These are phyloP conservation scores for Hesperophylax magnus DNA, from an alignment of 1,140 invertebrate genomes.

Conservation along the genomic window DNA sequence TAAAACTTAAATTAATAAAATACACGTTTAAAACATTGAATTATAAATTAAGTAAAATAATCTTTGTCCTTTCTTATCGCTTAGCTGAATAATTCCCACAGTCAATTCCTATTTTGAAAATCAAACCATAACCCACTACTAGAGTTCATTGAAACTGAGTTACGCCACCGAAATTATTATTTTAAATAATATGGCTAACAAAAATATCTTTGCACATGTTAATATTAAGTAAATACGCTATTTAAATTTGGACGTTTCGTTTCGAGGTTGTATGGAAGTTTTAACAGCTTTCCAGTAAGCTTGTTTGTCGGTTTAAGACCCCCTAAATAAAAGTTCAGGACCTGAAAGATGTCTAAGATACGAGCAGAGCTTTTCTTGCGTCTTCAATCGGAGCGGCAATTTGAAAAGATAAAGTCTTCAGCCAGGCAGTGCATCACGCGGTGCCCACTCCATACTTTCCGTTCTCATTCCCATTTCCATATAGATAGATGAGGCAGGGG, in stretches of 20 bases:
- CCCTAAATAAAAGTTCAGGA: conserved; percentile 3
- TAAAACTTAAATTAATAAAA: no score
- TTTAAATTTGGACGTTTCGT: neutral
- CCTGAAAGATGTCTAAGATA: conserved; percentile 13
- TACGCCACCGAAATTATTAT: no score
- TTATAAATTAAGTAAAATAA: no score
- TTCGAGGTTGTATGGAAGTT: neutral
- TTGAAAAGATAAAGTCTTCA: conserved; percentile 34
- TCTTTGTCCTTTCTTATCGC: no score
- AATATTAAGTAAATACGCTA: neutral
- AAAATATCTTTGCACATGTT: no score
- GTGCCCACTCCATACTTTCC: neutral
- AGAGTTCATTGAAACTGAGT: no score
- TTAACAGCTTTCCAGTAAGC: neutral
- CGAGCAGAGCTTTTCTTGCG: conserved; percentile 16
- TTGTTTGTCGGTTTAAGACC: neutral
- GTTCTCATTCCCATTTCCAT: neutral
- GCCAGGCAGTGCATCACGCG: conserved; percentile 23
- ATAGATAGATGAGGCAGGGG: neutral
- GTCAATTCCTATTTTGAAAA: no score
- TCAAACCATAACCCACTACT: no score
- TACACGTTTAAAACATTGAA: no score
- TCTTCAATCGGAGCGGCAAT: conserved; percentile 23
- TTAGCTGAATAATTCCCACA: no score
- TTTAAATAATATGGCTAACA: no score